Conservation (phyloP, 2,113 vertebrate genomes). For the Scomber japonicus region DNA sequence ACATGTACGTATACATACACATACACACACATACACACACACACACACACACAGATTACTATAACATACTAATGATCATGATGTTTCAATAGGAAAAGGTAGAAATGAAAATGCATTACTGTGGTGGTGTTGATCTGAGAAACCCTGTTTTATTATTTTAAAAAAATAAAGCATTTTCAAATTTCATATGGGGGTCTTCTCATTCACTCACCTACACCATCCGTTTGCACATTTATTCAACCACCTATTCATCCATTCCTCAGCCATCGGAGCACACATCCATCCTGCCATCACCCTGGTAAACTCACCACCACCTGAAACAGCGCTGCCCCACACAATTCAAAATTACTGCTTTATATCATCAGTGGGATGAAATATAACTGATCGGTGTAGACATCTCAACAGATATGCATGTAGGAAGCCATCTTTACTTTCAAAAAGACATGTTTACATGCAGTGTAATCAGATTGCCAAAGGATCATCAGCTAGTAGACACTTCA, state of each 20-base stretch:
- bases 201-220: conserved; percentile 46
- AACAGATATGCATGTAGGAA: conserved; percentile 66
- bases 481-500: conserved; percentile 1
- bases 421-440: conserved; percentile 2
- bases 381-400: conserved; percentile 53
- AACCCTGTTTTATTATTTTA: conserved; percentile 85
- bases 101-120: conserved; percentile 78
- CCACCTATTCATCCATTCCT: conserved; percentile 27
- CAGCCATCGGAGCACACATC: conserved; percentile 54
- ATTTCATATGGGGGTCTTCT: conserved; percentile 73
- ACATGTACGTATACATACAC: neutral
- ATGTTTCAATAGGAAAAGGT: conserved; percentile 55
- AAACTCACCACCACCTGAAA: conserved; percentile 52
- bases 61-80: conserved; percentile 23
- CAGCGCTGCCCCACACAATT: conserved; percentile 8
- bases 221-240: conserved; percentile 23
- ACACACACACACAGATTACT: conserved; percentile 14
- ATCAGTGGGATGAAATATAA: conserved; percentile 30
- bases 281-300: conserved; percentile 51
- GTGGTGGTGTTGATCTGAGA: conserved; percentile 84
- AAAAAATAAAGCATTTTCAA: conserved; percentile 90
- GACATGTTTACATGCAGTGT: neutral
- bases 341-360: neutral
- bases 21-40: conserved; percentile 3
- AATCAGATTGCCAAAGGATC: neutral